These are phyloP conservation scores for Zaprionus africanus DNA, from an alignment of 1,140 invertebrate species.

Conservation along the genomic window DNA sequence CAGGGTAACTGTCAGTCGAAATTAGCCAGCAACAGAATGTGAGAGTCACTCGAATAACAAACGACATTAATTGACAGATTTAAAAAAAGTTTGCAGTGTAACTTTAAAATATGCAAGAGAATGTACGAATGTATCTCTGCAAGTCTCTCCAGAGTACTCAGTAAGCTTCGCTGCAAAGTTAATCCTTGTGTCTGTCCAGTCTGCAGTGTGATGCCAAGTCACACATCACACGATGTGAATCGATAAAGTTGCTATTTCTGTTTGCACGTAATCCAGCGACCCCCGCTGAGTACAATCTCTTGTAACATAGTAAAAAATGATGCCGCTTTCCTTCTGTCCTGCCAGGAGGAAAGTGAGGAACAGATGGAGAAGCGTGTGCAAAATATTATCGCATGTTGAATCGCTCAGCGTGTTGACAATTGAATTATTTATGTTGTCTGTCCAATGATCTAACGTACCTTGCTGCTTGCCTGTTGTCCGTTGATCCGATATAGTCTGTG, in stretches of 20 bases:
- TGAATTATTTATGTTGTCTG: slow-evolving; percentile 80
- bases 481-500: slow-evolving; percentile 21
- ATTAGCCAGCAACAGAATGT: not conserved
- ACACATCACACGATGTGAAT: slow-evolving; percentile 79
- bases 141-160: not conserved
- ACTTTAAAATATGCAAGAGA: not conserved
- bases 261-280: slow-evolving; percentile 37
- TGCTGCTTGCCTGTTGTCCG: not conserved
- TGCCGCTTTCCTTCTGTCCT: not conserved
- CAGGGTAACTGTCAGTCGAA: not conserved
- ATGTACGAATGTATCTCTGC: not conserved
- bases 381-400: slow-evolving; percentile 78
- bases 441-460: slow-evolving; percentile 30
- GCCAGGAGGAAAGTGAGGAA: not conserved
- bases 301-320: slow-evolving; percentile 44
- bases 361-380: not conserved
- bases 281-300: slow-evolving; percentile 53
- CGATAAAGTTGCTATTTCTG: slow-evolving; percentile 75
- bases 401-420: slow-evolving; percentile 70
- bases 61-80: slow-evolving; percentile 1
- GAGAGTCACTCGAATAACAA: not conserved
- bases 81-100: not conserved
- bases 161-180: not conserved
- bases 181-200: not conserved
- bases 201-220: slow-evolving; percentile 68